Evolutionary conservation across 2,888 invertebrate species (phyloP).

Genomic region (Drosophila eohydei): DNA sequence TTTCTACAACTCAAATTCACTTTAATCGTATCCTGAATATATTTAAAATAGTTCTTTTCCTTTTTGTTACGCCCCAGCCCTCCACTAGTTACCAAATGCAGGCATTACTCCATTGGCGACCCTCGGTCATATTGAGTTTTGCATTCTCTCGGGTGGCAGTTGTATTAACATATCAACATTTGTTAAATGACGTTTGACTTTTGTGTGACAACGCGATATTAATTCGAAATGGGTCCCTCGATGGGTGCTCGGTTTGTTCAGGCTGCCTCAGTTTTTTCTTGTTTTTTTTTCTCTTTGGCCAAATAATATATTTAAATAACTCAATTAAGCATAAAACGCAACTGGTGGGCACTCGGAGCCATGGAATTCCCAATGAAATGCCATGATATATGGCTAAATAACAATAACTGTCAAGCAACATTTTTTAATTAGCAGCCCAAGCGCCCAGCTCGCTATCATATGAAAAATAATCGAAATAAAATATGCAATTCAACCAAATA

Average conservation of each 20-base stretch:
- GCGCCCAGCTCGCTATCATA: slow-evolving; percentile 39
- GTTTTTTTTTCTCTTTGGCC: slow-evolving; percentile 35
- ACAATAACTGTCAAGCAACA: slow-evolving; percentile 74
- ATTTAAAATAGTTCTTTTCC: too few species aligned
- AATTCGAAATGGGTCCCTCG: slow-evolving; percentile 58
- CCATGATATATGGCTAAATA: slow-evolving; percentile 78
- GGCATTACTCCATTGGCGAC: background rate
- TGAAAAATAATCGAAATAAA: slow-evolving; percentile 61
- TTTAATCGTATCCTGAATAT: too few species aligned
- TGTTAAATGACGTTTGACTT: slow-evolving; percentile 83
- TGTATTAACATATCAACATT: slow-evolving; percentile 82
- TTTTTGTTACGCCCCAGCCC: background rate
- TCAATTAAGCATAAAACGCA: slow-evolving; percentile 80
- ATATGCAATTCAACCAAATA: slow-evolving; percentile 65
- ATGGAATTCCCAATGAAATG: slow-evolving; percentile 78
- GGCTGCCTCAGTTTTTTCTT: slow-evolving; percentile 40
- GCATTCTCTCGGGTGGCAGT: slow-evolving; percentile 61
- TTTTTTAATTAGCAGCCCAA: slow-evolving; percentile 72
- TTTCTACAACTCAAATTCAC: too few species aligned
- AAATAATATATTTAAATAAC: slow-evolving; percentile 81
- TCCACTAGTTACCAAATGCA: background rate
- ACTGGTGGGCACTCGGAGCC: slow-evolving; percentile 64
- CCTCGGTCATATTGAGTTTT: slow-evolving; percentile 43
- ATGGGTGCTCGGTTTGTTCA: slow-evolving; percentile 32
- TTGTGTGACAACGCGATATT: slow-evolving; percentile 80